Evolutionary conservation across 1,140 invertebrate genomes (phyloP).

Genomic region (Rhopalosiphum maidis): DNA sequence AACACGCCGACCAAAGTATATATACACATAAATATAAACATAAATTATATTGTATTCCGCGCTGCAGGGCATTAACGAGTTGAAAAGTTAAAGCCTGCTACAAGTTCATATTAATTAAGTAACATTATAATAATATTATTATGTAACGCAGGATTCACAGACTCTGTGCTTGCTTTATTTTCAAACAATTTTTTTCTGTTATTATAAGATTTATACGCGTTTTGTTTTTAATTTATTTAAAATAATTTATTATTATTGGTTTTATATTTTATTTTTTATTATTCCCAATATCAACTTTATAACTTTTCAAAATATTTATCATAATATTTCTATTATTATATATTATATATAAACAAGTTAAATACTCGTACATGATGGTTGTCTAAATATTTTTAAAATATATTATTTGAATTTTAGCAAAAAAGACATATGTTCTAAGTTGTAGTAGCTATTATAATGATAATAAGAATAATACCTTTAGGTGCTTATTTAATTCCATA

Average conservation of each 20-base stretch:
- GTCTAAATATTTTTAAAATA: too few relatives aligned
- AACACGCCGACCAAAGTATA: not conserved
- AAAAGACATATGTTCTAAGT: too few relatives aligned
- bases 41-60: not conserved
- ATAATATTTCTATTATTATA: not conserved
- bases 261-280: not conserved
- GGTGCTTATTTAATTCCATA: too few relatives aligned
- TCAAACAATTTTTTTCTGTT: not conserved
- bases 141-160: not conserved
- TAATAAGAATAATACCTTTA: too few relatives aligned
- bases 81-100: not conserved
- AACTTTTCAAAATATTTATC: not conserved
- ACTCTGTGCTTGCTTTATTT: not conserved
- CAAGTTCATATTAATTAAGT: not conserved
- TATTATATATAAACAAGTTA: not conserved
- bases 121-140: not conserved
- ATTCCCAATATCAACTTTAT: not conserved
- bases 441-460: too few relatives aligned
- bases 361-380: too few relatives aligned
- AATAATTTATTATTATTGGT: not conserved
- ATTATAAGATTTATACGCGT: not conserved
- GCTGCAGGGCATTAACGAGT: not conserved
- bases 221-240: not conserved
- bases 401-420: too few relatives aligned
- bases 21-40: constrained; percentile 11